Evolutionary conservation across 2,797 vertebrate genomes (phyloP).

Genomic region (Distichodus sexfasciatus): DNA sequence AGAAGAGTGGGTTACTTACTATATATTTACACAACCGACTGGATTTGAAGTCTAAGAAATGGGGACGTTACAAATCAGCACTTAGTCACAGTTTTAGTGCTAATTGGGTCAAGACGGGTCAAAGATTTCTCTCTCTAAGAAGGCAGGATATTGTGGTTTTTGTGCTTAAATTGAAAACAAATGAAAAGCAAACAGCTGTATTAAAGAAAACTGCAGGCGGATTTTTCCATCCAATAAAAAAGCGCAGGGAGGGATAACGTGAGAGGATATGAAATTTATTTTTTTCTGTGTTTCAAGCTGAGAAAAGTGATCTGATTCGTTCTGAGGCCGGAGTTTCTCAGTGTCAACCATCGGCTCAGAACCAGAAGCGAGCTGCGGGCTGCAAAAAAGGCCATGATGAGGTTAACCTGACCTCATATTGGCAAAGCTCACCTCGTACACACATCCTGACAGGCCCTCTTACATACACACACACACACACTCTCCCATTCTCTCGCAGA

Average conservation of each 20-base stretch:
- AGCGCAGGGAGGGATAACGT: not conserved
- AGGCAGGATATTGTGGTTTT: slow-evolving; percentile 18
- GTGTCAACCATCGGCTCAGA: too few relatives aligned
- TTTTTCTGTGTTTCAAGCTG: not conserved
- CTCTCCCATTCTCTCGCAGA: not conserved
- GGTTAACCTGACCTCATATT: too few relatives aligned
- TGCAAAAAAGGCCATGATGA: too few relatives aligned
- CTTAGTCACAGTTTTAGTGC: not conserved
- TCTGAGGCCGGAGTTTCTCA: not conserved
- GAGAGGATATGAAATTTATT: slow-evolving; percentile 1
- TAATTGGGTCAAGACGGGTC: not conserved
- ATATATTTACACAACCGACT: too few relatives aligned
- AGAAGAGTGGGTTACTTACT: too few relatives aligned
- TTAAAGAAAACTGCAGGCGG: not conserved
- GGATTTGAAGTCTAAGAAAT: too few relatives aligned
- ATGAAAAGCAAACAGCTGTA: slow-evolving; percentile 20
- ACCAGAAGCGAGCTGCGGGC: too few relatives aligned
- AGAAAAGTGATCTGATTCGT: not conserved
- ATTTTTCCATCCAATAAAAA: slow-evolving; percentile 1
- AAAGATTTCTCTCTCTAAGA: not conserved
- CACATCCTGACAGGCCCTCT: not conserved
- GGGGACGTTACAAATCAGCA: too few relatives aligned
- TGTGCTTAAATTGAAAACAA: not conserved
- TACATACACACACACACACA: slow-evolving; percentile 6
- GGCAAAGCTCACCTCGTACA: too few relatives aligned